Base-by-base conservation (phyloP, 2,888 invertebrate species). In the Cryptus armator region DNA sequence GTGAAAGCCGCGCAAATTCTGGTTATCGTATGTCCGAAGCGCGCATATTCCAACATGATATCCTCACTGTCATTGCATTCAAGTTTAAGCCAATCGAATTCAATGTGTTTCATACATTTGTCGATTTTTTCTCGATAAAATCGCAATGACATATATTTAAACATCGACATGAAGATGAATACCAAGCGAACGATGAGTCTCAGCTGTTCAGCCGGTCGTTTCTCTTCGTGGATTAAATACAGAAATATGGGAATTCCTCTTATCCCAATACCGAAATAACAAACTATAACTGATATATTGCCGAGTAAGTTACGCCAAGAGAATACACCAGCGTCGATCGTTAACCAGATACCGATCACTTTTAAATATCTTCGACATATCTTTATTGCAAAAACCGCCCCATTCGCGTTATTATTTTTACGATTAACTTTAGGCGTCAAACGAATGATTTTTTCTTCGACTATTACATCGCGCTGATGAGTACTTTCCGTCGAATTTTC, bases 181-280 rank as follows among this genome's bases (percentile, higher is more conserved):
- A 87, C 88, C 7, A 88, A 59, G 0, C 91, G 90, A 1, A 90
- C 90, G 0, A 88, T 86, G 83, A 89, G 86, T 48, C 87, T 88
- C 7, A 90, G 51, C n/a, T 56, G 67, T 44, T 43, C 44, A 0
- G 10, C 12, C 7, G 56, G 12, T 12, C 29, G 19, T 5, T 44
- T 67, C 67, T 37, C 67, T 29, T 77, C 76, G 6, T 67, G 3
- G n/a, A 66, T 29, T 37, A 74, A 32, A 7, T 79, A 79, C 5
- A 79, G n/a, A 12, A 44, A n/a, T 2, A 12, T 64, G 3, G 76
- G 82, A 19, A 82, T 44, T 4, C 76, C 62, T 37, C 56, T 19
- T 24, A 79, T 75, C 10, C 44, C 70, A 19, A 85, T 19, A 2
- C 59, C 43, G 14, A 76, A 53, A 74, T 87, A 87, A 24, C 88